Base-by-base conservation (phyloP, 1,140 invertebrate genomes). In the Drosophila prosaltans region DNA sequence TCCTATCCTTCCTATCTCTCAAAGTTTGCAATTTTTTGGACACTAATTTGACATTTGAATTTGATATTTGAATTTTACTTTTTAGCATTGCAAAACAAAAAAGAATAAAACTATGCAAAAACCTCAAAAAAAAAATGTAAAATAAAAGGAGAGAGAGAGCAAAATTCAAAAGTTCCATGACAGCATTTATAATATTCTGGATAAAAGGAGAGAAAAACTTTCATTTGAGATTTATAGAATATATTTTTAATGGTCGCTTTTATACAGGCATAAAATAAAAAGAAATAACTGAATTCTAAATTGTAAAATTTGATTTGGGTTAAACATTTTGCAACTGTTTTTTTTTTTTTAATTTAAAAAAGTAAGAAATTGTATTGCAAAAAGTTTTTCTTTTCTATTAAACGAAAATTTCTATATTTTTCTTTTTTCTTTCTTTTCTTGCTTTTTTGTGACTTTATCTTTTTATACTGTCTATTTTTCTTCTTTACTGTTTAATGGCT, bases 21-120 rank as follows among this genome's bases (percentile, higher is more conserved):
- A 75, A 69, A 79, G 48, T 80, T 80, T 65, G 43, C 51, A 69
- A 65, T 66, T 72, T 63, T 76, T 65, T 51, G 41, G 65, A 79
- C 77, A 63, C 76, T 79, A 76, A 79, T 79, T 79, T 79, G 77
- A 79, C 77, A 76, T 69, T 76, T 79, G 65, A 72, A 76, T 79
- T 79, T 58, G 65, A 79, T 68, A 66, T 72, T 75, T 72, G 67
- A 51, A 51, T 26, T 51, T 51, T 51, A 24, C 24, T 51, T 30
- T 16, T 51, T 51, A 51, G 16, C n/a, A 43, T 55, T 78, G 7
- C 2, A 6, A 61, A 55, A 71, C 55, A 51, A 21, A 65, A 70
- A 11, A 11, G 16, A 51, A 51, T 51, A 51, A 51, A 51, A 51
- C 21, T 26, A 51, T 51, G 8, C 6, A 51, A 10, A 51, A 51